phyloP scores from a whole-genome alignment of 30 jellyfish, hydroid and myxozoan species.

The Haliclystus octoradiatus region DNA sequence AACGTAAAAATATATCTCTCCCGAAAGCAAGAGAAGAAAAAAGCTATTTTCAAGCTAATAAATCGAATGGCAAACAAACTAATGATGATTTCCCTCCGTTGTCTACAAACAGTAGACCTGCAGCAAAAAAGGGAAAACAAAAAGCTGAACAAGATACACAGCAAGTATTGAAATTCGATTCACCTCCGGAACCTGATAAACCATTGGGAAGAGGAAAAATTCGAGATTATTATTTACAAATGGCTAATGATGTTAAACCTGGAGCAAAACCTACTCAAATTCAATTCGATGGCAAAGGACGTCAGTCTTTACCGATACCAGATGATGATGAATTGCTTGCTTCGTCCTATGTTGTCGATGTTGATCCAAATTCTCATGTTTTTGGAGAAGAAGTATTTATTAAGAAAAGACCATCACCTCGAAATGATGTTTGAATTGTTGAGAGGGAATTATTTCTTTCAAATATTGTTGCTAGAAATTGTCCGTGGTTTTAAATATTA shows the following conservation, averaged over 20 bases:
- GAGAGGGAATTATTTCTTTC: no score
- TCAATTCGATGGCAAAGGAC: neutral
- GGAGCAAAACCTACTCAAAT: neutral
- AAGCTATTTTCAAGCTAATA: constrained; percentile 25
- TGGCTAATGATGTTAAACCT: neutral
- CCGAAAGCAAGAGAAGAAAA: constrained; percentile 10
- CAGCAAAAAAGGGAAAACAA: no score
- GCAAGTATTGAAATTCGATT: neutral
- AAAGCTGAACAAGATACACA: neutral
- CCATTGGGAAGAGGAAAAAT: constrained; percentile 19
- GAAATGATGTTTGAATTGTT: no score
- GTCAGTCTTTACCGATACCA: constrained; percentile 43
- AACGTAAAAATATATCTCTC: neutral
- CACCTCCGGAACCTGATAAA: neutral
- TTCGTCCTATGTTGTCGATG: constrained; percentile 41
- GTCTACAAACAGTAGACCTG: neutral
- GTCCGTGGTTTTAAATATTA: no score
- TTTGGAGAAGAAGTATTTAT: constrained; percentile 29
- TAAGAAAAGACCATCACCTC: constrained; percentile 16
- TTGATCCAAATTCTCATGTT: constrained; percentile 17
- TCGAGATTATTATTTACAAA: constrained; percentile 4
- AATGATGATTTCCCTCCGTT: neutral
- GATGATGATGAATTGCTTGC: constrained; percentile 62
- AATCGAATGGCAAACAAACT: neutral
- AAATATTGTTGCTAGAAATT: no score